Evolutionary conservation across 2,888 invertebrate species (phyloP).

Genomic region (Xanthia togata): DNA sequence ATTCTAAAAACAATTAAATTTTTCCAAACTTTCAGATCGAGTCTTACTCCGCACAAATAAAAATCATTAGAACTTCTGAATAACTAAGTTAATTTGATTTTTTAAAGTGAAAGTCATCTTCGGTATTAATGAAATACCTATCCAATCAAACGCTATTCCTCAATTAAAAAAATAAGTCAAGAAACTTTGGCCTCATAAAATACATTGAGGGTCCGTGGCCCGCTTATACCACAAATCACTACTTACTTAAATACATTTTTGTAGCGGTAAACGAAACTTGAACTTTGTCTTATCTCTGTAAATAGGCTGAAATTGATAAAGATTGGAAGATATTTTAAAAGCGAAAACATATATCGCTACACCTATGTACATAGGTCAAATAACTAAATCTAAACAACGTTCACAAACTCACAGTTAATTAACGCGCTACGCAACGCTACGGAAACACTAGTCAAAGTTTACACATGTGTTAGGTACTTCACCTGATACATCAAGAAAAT

Average conservation of each 20-base stretch:
- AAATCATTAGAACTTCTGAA: slow-evolving; percentile 58
- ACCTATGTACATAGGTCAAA: background rate
- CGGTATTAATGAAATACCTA: slow-evolving; percentile 14
- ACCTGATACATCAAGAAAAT: background rate
- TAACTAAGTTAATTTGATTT: slow-evolving; percentile 59
- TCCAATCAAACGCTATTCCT: slow-evolving; percentile 10
- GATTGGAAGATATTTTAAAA: background rate
- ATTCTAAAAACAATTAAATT: slow-evolving; percentile 36
- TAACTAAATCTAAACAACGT: slow-evolving; percentile 23
- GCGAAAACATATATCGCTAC: background rate
- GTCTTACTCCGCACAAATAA: slow-evolving; percentile 35
- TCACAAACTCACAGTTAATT: slow-evolving; percentile 41
- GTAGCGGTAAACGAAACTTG: background rate
- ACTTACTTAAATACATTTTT: background rate
- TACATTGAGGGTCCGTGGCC: background rate
- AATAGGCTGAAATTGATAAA: background rate
- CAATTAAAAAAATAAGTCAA: slow-evolving; percentile 8
- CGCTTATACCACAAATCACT: background rate
- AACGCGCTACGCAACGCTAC: slow-evolving; percentile 13
- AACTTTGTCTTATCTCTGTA: background rate
- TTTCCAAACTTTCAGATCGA: slow-evolving; percentile 35
- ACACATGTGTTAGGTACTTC: background rate
- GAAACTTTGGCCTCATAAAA: slow-evolving; percentile 1
- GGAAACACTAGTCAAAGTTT: slow-evolving; percentile 28
- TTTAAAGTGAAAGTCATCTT: slow-evolving; percentile 26